Base-by-base conservation (phyloP, 1,140 invertebrate species). In the Leptonema lineaticorne region DNA sequence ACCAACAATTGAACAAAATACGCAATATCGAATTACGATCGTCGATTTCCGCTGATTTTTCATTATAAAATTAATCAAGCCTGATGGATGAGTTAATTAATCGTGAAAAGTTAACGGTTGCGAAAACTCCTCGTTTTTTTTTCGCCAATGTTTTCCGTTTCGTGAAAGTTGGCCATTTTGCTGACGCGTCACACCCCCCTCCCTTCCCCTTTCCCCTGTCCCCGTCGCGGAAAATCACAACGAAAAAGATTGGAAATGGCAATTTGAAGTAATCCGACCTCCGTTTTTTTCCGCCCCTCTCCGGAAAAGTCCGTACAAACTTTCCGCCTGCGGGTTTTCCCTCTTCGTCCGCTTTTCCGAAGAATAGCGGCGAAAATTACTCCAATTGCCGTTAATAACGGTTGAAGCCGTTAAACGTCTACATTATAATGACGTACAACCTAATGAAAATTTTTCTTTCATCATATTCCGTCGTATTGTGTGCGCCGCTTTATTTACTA, bases 381-480 rank as follows among this genome's bases (percentile, higher is more conserved):
- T 33, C n/a, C 28, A 59, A 59, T 59, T 59, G 57, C 28, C 57
- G 50, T 14, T 37, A 59, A 59, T 59, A 59, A 59, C 57, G 18
- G 30, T 59, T 59, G 18, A 16, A 1, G 57, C 30, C 22, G 20
- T 59, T 8, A 59, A 57, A 57, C 20, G 53, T 57, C 53, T 57
- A 18, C 53, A 59, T 59, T 59, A 59, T 6, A 59, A 59, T 53
- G 57, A 22, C 24, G 26, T 24, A 59, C 53, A 24, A 11, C 28
- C 9, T 5, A 57, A 30, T 14, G 24, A 9, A n/a, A 7, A 29
- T 24, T 16, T 20, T 53, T 27, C 20, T 53, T 53, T 53, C 8
- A 53, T 53, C n/a, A n/a, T n/a, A n/a, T 53, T 8, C 48, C 2
- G 48, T 14, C 37, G 37, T 45, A 16, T 16, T 9, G 4, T 45